Percentiles rank a stretch among this genome's conserved stretches.
Evolutionary conservation across 1,140 invertebrate genomes (phyloP).

Genomic region (Pseudomyrmex pallidus): DNA sequence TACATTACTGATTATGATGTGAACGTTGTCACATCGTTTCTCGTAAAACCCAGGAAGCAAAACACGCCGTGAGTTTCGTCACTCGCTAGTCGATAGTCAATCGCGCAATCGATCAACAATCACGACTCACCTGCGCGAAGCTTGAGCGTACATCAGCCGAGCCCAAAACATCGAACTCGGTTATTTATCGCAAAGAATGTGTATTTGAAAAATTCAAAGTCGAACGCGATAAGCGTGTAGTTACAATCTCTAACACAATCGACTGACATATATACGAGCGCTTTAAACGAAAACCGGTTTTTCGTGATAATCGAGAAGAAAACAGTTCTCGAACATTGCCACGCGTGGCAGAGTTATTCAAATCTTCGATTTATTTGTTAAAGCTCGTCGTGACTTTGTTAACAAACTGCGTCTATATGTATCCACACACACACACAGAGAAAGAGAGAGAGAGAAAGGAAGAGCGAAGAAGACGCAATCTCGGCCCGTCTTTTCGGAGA

Average conservation of each 20-base stretch:
- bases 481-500: slow-evolving; percentile 49
- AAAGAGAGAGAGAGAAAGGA: not conserved
- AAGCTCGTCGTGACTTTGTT: slow-evolving; percentile 11
- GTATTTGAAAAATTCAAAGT: slow-evolving; percentile 52
- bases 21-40: not conserved
- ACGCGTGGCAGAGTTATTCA: not conserved
- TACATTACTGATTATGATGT: not conserved
- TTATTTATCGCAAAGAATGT: not conserved
- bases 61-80: not conserved
- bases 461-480: slow-evolving; percentile 5
- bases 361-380: slow-evolving; percentile 17
- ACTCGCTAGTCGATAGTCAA: not conserved
- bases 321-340: slow-evolving; percentile 37
- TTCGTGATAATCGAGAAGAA: slow-evolving; percentile 56
- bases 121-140: not conserved
- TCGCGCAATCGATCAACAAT: not conserved
- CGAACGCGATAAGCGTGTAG: slow-evolving; percentile 33
- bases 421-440: not conserved
- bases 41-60: not conserved
- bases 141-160: too few relatives aligned
- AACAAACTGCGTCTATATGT: not conserved
- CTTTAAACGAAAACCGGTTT: slow-evolving; percentile 57
- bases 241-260: slow-evolving; percentile 66
- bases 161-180: not conserved
- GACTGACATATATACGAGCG: slow-evolving; percentile 12